Conservation (phyloP, 2,888 invertebrate species). For the Seira musarum region DNA sequence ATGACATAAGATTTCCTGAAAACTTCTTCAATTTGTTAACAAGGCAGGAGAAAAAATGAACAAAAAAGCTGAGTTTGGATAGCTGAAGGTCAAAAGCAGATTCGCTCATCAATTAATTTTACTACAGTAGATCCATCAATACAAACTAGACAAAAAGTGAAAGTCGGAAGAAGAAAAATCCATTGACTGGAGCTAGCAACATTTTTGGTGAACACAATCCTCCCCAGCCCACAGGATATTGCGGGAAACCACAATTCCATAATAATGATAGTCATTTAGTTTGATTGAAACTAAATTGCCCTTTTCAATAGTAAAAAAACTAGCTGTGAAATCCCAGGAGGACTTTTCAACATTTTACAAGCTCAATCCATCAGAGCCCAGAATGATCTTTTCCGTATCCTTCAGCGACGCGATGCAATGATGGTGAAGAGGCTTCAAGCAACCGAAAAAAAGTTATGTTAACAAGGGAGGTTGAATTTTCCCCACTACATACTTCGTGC, state of each 20-base stretch:
- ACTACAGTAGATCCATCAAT: too few species aligned
- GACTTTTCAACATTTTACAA: conserved; percentile 48
- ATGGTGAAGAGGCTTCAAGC: background rate
- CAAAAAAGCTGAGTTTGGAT: too few species aligned
- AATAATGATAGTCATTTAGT: conserved; percentile 54
- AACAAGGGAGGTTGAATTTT: background rate
- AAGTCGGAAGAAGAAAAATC: too few species aligned
- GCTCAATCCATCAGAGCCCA: conserved; percentile 42
- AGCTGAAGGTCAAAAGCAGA: too few species aligned
- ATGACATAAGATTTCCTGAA: too few species aligned
- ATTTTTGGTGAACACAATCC: background rate
- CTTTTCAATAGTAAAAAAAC: conserved; percentile 61
- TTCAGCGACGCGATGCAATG: too few species aligned
- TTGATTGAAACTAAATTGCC: conserved; percentile 65
- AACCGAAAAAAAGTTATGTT: background rate
- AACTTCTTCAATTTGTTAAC: too few species aligned
- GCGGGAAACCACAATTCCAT: conserved; percentile 39
- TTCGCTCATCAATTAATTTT: too few species aligned
- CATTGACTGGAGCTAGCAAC: too few species aligned
- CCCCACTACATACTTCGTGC: too few species aligned
- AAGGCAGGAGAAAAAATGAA: too few species aligned
- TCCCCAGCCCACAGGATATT: conserved; percentile 35
- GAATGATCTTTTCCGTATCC: background rate
- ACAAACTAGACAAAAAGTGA: too few species aligned
- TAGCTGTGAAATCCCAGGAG: conserved; percentile 65